These are phyloP conservation scores for Melieria picta DNA, from an alignment of 2,888 invertebrate genomes.

Conservation along the genomic window DNA sequence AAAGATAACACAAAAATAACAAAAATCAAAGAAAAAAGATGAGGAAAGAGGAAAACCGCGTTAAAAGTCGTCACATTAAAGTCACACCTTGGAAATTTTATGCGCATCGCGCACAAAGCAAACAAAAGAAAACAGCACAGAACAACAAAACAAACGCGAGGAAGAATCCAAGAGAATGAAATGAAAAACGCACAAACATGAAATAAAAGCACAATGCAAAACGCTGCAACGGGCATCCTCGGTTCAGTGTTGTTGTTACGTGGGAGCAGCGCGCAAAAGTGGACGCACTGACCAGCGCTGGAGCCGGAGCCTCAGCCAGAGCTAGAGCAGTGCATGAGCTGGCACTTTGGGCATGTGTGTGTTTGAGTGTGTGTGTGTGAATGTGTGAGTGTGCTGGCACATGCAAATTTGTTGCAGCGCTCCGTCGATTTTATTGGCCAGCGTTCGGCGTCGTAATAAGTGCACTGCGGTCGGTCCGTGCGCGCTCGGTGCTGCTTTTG, in stretches of 20 bases:
- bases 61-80: conserved; percentile 31
- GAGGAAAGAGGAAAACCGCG: neutral
- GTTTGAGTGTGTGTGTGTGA: conserved; percentile 5
- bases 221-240: neutral
- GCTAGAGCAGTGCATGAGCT: too few relatives aligned
- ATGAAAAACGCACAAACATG: neutral
- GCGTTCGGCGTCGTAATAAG: too few relatives aligned
- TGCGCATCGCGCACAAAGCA: neutral
- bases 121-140: neutral
- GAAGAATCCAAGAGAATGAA: neutral
- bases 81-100: conserved; percentile 35
- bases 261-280: too few relatives aligned
- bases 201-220: neutral
- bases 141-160: neutral
- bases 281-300: too few relatives aligned
- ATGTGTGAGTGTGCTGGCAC: neutral
- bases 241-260: too few relatives aligned
- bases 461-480: too few relatives aligned
- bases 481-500: too few relatives aligned
- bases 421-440: too few relatives aligned
- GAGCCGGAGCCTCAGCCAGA: too few relatives aligned
- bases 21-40: neutral
- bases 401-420: neutral
- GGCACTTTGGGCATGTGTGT: neutral
- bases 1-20: neutral